phyloP scores from a whole-genome alignment of 2,888 invertebrate species.

The Drosophila bunnanda region DNA sequence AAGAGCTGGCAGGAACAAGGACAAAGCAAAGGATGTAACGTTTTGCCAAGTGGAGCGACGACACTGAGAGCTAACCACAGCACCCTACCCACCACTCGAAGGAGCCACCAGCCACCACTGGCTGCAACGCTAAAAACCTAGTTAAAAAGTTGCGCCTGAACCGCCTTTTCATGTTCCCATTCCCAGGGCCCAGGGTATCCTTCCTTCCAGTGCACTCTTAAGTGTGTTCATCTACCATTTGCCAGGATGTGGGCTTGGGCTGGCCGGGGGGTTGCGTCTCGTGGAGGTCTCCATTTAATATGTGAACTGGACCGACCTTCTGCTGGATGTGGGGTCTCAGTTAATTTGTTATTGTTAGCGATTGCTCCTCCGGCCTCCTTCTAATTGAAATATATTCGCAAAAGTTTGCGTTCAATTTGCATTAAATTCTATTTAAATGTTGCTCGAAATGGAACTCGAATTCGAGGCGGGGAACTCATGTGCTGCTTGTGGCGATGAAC shows the following conservation, averaged over 20 bases:
- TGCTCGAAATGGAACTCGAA: conserved; percentile 2
- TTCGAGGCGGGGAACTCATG: not conserved
- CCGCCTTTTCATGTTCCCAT: conserved; percentile 9
- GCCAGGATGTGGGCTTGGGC: conserved; percentile 7
- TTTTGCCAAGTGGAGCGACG: conserved; percentile 77
- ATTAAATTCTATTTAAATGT: conserved; percentile 49
- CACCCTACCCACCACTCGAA: not conserved
- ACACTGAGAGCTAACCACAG: conserved; percentile 50
- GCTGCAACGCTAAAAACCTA: conserved; percentile 62
- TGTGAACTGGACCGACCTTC: conserved; percentile 52
- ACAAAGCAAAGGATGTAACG: conserved; percentile 79
- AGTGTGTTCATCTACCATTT: conserved; percentile 69
- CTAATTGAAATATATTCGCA: conserved; percentile 74
- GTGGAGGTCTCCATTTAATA: conserved; percentile 70
- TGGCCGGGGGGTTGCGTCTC: conserved; percentile 67
- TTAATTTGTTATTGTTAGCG: conserved; percentile 78
- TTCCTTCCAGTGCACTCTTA: conserved; percentile 41
- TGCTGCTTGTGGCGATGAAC: conserved; percentile 5
- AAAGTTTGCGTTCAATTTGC: conserved; percentile 71
- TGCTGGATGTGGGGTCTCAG: conserved; percentile 32
- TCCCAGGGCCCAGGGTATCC: not conserved
- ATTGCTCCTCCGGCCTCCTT: conserved; percentile 22
- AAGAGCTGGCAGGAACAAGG: conserved; percentile 40
- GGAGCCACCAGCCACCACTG: not conserved
- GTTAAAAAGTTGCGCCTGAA: conserved; percentile 52